These are phyloP conservation scores for Chelmon rostratus DNA, from an alignment of 2,797 vertebrate genomes.

Conservation along the genomic window DNA sequence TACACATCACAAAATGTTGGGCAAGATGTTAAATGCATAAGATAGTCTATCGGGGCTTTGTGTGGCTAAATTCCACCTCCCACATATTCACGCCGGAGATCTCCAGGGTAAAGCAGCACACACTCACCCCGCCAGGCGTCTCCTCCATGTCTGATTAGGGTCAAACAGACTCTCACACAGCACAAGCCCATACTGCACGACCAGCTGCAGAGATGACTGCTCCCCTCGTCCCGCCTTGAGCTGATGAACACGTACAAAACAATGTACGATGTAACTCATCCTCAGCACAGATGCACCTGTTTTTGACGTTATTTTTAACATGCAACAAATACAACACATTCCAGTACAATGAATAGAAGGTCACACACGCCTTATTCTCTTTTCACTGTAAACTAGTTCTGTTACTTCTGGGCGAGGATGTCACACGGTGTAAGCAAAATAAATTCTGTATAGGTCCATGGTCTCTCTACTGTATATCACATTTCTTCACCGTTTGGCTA, in stretches of 20 bases:
- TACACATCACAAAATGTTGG: conserved; percentile 52
- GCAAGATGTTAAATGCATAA: conserved; percentile 43
- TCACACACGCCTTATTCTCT: conserved; percentile 55
- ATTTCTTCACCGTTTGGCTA: conserved; percentile 18
- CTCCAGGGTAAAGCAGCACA: conserved; percentile 31
- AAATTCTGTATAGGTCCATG: conserved; percentile 13
- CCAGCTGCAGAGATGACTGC: conserved; percentile 79
- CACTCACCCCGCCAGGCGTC: conserved; percentile 92
- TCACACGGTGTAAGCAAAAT: conserved; percentile 30
- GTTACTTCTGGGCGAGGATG: conserved; percentile 49
- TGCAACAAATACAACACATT: conserved; percentile 45
- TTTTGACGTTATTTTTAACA: conserved; percentile 18
- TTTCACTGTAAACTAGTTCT: conserved; percentile 69
- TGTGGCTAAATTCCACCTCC: conserved; percentile 54
- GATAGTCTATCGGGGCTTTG: conserved; percentile 41
- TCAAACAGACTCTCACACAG: conserved; percentile 95
- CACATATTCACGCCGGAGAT: conserved; percentile 55
- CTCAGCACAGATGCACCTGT: conserved; percentile 19
- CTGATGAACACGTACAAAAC: conserved; percentile 76
- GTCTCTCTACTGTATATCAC: conserved; percentile 16
- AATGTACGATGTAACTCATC: conserved; percentile 8
- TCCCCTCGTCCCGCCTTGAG: conserved; percentile 82
- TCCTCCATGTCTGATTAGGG: conserved; percentile 96
- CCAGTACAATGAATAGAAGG: conserved; percentile 44
- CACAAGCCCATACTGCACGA: conserved; percentile 90